phyloP scores from a whole-genome alignment of 1,140 invertebrate species.

The Camponotus vicinus region DNA sequence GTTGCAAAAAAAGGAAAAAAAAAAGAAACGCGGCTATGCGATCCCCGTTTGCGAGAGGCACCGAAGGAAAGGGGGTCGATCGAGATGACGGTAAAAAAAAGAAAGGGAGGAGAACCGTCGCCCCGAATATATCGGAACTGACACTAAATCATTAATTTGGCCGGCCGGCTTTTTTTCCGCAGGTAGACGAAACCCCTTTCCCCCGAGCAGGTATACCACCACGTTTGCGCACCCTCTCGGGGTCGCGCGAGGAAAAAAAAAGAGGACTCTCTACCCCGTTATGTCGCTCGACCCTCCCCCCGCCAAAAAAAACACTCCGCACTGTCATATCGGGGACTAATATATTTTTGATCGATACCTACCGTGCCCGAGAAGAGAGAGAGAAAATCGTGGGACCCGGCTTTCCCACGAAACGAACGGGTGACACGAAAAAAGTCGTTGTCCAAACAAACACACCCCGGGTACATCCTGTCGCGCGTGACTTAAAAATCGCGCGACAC shows the following conservation, averaged over 20 bases:
- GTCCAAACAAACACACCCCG: conserved; percentile 86
- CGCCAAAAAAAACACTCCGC: conserved; percentile 83
- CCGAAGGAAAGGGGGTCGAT: conserved; percentile 56
- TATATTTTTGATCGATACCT: conserved; percentile 86
- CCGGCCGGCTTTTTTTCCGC: conserved; percentile 76
- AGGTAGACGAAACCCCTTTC: conserved; percentile 83
- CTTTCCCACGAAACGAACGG: conserved; percentile 82
- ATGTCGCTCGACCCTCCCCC: conserved; percentile 26
- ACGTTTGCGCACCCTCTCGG: conserved; percentile 74
- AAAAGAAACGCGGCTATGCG: conserved; percentile 47
- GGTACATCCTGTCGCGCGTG: conserved; percentile 53
- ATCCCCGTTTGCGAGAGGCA: conserved; percentile 63
- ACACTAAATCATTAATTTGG: conserved; percentile 86
- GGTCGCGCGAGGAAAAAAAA: conserved; percentile 69
- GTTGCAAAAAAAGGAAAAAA: conserved; percentile 49
- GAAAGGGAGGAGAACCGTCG: conserved; percentile 69
- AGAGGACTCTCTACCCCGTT: conserved; percentile 32
- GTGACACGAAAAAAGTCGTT: conserved; percentile 81
- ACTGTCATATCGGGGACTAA: conserved; percentile 86
- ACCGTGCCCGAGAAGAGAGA: conserved; percentile 56
- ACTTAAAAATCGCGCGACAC: conserved; percentile 64
- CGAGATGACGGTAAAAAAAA: conserved; percentile 53
- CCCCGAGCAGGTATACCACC: conserved; percentile 79
- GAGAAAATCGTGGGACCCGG: conserved; percentile 74
- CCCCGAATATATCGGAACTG: conserved; percentile 81